These are phyloP conservation scores for Drosophila cracens DNA, from an alignment of 2,888 invertebrate species.

Conservation along the genomic window DNA sequence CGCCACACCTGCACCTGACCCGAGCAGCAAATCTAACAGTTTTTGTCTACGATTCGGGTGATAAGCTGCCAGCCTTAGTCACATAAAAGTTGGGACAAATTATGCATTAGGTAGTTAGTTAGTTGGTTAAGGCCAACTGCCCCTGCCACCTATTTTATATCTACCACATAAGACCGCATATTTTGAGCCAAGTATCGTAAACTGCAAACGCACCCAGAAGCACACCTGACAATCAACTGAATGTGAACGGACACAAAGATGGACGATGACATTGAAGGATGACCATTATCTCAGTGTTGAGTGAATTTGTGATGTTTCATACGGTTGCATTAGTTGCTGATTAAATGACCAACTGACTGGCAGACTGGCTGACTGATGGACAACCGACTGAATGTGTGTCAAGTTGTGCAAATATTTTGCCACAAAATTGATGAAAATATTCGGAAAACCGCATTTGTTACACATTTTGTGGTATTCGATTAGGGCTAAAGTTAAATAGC, in stretches of 20 bases:
- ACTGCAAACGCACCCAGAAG: slow-evolving; percentile 27
- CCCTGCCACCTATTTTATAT: slow-evolving; percentile 27
- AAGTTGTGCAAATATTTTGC: slow-evolving; percentile 53
- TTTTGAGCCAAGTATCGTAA: slow-evolving; percentile 47
- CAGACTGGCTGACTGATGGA: not conserved
- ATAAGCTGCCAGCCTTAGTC: slow-evolving; percentile 45
- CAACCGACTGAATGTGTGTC: slow-evolving; percentile 6
- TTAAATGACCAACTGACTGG: slow-evolving; percentile 3
- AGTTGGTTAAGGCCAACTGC: slow-evolving; percentile 40
- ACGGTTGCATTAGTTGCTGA: slow-evolving; percentile 58
- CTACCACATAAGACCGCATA: slow-evolving; percentile 37
- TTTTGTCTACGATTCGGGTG: slow-evolving; percentile 23
- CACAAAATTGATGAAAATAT: slow-evolving; percentile 41
- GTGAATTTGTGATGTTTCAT: slow-evolving; percentile 55
- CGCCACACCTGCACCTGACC: slow-evolving; percentile 60
- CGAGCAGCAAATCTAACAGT: slow-evolving; percentile 40
- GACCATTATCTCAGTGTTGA: slow-evolving; percentile 30
- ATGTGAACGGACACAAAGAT: slow-evolving; percentile 25
- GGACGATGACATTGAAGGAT: slow-evolving; percentile 47
- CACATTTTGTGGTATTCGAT: slow-evolving; percentile 15
- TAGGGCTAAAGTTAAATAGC: slow-evolving; percentile 1
- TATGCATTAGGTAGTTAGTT: slow-evolving; percentile 79
- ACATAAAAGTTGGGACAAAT: slow-evolving; percentile 76
- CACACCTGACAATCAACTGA: slow-evolving; percentile 1
- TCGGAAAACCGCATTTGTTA: slow-evolving; percentile 1